Evolutionary conservation across 1,140 invertebrate species (phyloP).

Genomic region (Drosophila subobscura): DNA sequence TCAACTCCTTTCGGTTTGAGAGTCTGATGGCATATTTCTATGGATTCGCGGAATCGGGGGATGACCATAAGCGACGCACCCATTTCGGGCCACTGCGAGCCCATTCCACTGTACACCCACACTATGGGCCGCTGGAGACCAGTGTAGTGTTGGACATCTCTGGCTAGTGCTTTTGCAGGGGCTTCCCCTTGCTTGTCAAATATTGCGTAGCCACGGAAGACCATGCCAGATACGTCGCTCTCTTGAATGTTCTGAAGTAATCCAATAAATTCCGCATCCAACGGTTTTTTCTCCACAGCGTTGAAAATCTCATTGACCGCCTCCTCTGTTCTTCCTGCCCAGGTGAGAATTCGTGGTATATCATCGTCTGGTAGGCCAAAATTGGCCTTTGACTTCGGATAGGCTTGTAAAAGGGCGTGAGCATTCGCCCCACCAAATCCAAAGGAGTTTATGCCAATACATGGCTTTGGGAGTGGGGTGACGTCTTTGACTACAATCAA

Average conservation of each 20-base stretch:
- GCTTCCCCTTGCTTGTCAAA: conserved; percentile 84
- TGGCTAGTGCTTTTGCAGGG: conserved; percentile 82
- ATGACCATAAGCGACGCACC: conserved; percentile 87
- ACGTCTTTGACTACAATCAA: conserved; percentile 89
- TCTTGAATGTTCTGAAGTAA: conserved; percentile 85
- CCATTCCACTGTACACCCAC: conserved; percentile 96
- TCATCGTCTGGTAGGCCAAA: conserved; percentile 84
- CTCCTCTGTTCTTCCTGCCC: conserved; percentile 86
- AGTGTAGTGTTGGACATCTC: conserved; percentile 86
- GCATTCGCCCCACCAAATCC: conserved; percentile 92
- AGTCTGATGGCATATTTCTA: conserved; percentile 89
- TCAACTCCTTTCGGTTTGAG: conserved; percentile 90
- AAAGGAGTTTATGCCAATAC: conserved; percentile 91
- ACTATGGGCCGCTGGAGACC: conserved; percentile 89
- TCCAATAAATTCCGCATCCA: conserved; percentile 85
- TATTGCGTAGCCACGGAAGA: conserved; percentile 86
- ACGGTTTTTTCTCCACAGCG: conserved; percentile 85
- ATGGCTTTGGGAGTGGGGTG: conserved; percentile 86
- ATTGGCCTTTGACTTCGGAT: conserved; percentile 85
- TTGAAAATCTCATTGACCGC: conserved; percentile 88
- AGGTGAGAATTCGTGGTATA: conserved; percentile 85
- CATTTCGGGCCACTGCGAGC: conserved; percentile 95
- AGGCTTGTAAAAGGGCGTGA: conserved; percentile 88
- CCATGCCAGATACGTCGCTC: conserved; percentile 85
- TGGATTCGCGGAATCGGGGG: conserved; percentile 89